Evolutionary conservation across 2,113 vertebrate genomes (phyloP), one percentile per base, ranked within the genome.

Genomic region (Mesitornis unicolor): DNA sequence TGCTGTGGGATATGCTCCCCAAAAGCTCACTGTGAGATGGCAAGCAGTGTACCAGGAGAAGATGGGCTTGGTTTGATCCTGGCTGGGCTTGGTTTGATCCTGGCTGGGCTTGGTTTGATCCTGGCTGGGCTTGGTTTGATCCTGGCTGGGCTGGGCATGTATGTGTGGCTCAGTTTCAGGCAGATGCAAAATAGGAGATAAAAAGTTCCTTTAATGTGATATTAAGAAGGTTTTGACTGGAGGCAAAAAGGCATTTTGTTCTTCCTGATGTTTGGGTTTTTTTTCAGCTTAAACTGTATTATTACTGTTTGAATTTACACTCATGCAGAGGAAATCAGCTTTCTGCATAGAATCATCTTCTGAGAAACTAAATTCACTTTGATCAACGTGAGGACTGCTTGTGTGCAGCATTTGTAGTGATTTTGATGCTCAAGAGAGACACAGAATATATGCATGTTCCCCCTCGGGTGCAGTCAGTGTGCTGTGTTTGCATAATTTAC

Each of bases 191-290:
- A 74, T 11, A 71, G 36, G 60, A 95, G 80, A 87, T 86, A 29
- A 33, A 80, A 95, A 74, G 35, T 90, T 78, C 31, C 60, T 53
- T 70, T 84, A 54, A 2, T 0, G 43, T 78, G 68, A 77, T 84
- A 18, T n/a, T 50, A 69, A 63, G 57, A 38, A 85, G 79, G 43
- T 81, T 95, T 89, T 95, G 93, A 84, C 77, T 84, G 54, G 71
- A 90, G 53, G 92, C 90, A 93, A 91, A 95, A 90, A 92, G 43
- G 42, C 36, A 35, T 88, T 96, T 96, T 96, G 92, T 94, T 94
- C 83, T 81, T 88, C 59, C 51, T 78, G 16, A n/a, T n/a, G n/a
- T n/a, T n/a, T 64, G 33, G 0, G 3, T 64, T 1, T 17, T 59
- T 54, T 61, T 73, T 21, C 38, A 20, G 14, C 33, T 84, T 78